phyloP scores from a whole-genome alignment of 2,888 invertebrate genomes.

The Synergus itoensis region DNA sequence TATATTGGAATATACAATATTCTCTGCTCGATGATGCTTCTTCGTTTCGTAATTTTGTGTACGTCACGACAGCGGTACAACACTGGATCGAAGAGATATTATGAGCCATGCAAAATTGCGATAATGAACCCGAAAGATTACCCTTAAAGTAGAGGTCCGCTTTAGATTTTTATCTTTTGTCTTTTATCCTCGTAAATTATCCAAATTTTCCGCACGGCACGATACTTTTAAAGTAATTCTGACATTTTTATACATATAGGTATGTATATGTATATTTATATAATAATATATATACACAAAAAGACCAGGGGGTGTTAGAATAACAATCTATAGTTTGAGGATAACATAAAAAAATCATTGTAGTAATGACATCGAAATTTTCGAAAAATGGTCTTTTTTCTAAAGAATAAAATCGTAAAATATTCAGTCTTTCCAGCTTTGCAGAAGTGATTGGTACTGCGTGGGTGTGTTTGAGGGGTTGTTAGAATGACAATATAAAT shows the following conservation, averaged over 20 bases:
- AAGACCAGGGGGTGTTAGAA: too few relatives aligned
- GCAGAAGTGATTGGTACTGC: too few relatives aligned
- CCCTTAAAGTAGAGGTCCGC: conserved; percentile 2
- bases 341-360: too few relatives aligned
- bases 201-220: not conserved
- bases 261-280: too few relatives aligned
- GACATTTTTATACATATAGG: not conserved
- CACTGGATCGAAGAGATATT: conserved; percentile 10
- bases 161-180: conserved; percentile 13
- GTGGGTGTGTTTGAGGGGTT: too few relatives aligned
- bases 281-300: too few relatives aligned
- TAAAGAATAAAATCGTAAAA: too few relatives aligned
- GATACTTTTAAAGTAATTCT: not conserved
- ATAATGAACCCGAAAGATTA: not conserved
- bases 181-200: not conserved
- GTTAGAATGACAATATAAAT: too few relatives aligned
- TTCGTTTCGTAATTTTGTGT: not conserved
- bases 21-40: not conserved
- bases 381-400: too few relatives aligned
- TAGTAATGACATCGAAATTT: too few relatives aligned
- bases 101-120: conserved; percentile 1
- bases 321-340: too few relatives aligned
- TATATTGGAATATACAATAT: conserved; percentile 21
- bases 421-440: too few relatives aligned
- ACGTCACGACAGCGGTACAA: not conserved